A percentile compares a stretch with the other conserved stretches of the same genome.
phyloP scores from a whole-genome alignment of 2,113 vertebrate genomes.

The Protobothrops flavoviridis region DNA sequence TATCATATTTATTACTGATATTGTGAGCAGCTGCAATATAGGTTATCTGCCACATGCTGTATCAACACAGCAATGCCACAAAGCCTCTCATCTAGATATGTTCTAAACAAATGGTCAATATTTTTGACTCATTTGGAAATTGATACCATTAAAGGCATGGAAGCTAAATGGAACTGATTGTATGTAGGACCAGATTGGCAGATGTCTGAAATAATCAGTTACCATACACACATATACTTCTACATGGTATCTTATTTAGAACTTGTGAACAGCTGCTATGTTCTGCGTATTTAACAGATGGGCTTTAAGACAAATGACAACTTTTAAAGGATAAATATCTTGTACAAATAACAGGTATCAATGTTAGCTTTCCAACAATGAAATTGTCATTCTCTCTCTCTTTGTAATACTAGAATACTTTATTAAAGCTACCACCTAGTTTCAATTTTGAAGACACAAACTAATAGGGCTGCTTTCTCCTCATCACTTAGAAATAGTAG shows the following conservation, averaged over 20 bases:
- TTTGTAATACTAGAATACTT: neutral
- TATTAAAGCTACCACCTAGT: neutral
- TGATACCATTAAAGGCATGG: neutral
- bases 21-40: neutral
- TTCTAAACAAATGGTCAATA: neutral
- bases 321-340: conserved; percentile 3
- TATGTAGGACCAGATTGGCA: neutral
- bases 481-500: neutral
- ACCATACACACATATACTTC: neutral
- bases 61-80: neutral
- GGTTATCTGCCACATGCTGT: neutral
- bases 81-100: neutral
- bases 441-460: neutral
- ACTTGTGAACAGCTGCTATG: neutral
- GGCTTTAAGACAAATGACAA: neutral
- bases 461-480: neutral
- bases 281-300: neutral
- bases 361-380: neutral
- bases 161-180: neutral
- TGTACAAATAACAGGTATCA: neutral
- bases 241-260: neutral
- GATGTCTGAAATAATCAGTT: conserved; percentile 30
- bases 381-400: neutral
- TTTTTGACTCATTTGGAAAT: neutral
- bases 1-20: neutral